Base-by-base conservation (phyloP, 2,888 invertebrate species). In the Melanchra persicariae region DNA sequence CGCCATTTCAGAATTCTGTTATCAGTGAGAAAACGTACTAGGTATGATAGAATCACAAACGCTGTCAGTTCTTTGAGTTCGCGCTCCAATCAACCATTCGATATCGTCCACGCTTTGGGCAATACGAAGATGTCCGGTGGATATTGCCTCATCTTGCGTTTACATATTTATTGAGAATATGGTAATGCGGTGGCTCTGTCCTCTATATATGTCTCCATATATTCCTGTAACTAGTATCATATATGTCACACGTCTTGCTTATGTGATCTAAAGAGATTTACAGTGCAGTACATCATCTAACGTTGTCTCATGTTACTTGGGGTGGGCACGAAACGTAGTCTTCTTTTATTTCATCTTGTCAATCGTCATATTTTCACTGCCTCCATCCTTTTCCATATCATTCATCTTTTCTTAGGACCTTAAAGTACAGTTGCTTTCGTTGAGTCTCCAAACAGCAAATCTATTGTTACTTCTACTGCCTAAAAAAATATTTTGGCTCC, bases 151-250 rank as follows among this genome's bases (percentile, higher is more conserved):
- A 72, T 70, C 69, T 74, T 70, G 69, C 24, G 64, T 81, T 81
- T 76, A 67, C 71, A 79, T 79, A 83, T 76, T 79, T 81, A 83
- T 79, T 83, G 63, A 58, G 49, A 71, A 62, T 71, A 81, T 81
- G 72, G 58, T 79, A 81, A 77, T 81, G 17, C 19, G 37, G 10
- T 67, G 47, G 43, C 30, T 60, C 45, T 55, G 19, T 34, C n/a
- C 45, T 7, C 30, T 34, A 4, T 45, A 49, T 30, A 47, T 37
- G 15, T 26, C 12, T 70, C 2, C 15, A 3, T 34, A 19, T 26
- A 40, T 15, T 52, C n/a, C n/a, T 47, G 43, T 9, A 58, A 49
- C 26, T 43, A 12, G n/a, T 26, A 17, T 7, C 47, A 22, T 17
- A 26, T 19, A 4, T 12, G 15, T 17, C 3, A 37, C 24, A 17